Evolutionary conservation across 64 coral and sea anemone species (phyloP).

Genomic region (Stichodactyla helianthus): DNA sequence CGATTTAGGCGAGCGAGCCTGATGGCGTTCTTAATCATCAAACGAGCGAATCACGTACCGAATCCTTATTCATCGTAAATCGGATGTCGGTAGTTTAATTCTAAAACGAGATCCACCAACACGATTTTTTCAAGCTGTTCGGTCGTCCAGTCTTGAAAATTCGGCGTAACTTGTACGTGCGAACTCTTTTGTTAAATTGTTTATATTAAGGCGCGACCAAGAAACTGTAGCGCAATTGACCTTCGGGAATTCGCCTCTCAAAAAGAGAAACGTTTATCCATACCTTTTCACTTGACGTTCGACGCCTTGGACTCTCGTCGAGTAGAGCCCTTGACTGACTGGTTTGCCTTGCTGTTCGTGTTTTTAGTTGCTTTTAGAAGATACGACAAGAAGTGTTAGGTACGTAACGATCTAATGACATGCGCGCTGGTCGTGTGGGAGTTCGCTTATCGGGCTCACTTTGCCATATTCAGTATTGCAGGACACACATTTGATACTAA

Average conservation of each 20-base stretch:
- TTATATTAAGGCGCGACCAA: too few species aligned
- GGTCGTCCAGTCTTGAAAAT: not conserved
- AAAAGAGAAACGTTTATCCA: too few species aligned
- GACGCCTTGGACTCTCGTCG: too few species aligned
- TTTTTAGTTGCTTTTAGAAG: too few species aligned
- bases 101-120: not conserved
- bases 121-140: not conserved
- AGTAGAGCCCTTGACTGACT: too few species aligned
- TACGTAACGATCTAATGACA: not conserved
- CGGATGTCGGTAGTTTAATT: not conserved
- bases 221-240: too few species aligned
- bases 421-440: not conserved
- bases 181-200: too few species aligned
- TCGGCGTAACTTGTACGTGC: too few species aligned
- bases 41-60: not conserved
- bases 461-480: not conserved
- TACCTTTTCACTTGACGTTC: too few species aligned
- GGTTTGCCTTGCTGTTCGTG: too few species aligned
- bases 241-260: too few species aligned
- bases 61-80: not conserved
- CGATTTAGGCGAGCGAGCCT: not conserved
- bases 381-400: not conserved
- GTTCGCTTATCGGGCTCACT: not conserved
- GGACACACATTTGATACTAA: slow-evolving; percentile 14
- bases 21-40: not conserved